phyloP scores from a whole-genome alignment of 2,797 vertebrate species.

The Ctenopoma multispine region DNA sequence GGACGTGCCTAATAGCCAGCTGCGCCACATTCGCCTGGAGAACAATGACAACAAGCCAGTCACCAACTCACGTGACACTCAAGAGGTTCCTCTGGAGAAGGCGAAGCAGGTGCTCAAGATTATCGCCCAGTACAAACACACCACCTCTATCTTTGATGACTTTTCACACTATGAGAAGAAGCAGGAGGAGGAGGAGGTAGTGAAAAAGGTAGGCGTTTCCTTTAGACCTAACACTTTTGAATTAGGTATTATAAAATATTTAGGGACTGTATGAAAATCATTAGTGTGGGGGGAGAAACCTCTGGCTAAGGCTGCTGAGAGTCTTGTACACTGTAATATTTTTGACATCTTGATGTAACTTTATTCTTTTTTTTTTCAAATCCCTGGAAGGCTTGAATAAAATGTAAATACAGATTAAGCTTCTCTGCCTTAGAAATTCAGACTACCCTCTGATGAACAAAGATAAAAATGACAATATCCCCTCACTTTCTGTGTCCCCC shows the following conservation, averaged over 20 bases:
- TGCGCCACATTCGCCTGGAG: slow-evolving; percentile 98
- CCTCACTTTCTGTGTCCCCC: too few relatives aligned
- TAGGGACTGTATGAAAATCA: neutral
- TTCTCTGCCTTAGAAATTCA: neutral
- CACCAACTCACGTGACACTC: slow-evolving; percentile 98
- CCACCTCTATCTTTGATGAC: slow-evolving; percentile 99
- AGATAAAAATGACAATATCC: neutral
- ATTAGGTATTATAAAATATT: neutral
- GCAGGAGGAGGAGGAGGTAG: slow-evolving; percentile 98
- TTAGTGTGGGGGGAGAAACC: too few relatives aligned
- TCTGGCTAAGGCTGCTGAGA: too few relatives aligned
- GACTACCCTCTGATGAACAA: neutral
- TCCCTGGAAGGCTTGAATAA: neutral
- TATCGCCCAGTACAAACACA: slow-evolving; percentile 98
- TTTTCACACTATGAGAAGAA: slow-evolving; percentile 99
- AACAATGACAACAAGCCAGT: slow-evolving; percentile 99
- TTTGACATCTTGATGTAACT: neutral
- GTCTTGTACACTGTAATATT: neutral
- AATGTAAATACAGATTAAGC: neutral
- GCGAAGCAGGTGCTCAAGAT: slow-evolving; percentile 98
- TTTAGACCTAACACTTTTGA: neutral
- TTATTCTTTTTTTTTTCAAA: neutral
- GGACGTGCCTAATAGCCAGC: slow-evolving; percentile 98
- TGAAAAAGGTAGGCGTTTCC: slow-evolving; percentile 90
- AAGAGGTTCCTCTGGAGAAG: slow-evolving; percentile 99